A percentile compares a stretch with the other conserved stretches of the same genome.
These are phyloP conservation scores for Notarius quadriscutis DNA, from an alignment of 2,113 vertebrate genomes.

Conservation along the genomic window DNA sequence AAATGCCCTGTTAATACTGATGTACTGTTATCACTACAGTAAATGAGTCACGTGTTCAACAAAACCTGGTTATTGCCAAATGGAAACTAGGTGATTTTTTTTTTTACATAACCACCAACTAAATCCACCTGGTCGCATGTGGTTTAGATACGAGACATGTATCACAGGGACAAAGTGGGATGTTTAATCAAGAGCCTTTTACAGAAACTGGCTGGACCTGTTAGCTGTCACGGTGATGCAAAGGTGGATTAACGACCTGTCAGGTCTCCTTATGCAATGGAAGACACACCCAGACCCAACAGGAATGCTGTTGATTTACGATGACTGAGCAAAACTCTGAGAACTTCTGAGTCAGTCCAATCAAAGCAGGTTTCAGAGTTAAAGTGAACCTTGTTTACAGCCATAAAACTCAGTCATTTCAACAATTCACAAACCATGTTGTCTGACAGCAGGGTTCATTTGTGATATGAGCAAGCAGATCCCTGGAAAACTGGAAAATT, in stretches of 20 bases:
- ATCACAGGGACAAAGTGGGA: slow-evolving; percentile 18
- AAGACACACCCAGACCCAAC: slow-evolving; percentile 37
- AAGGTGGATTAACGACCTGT: slow-evolving; percentile 39
- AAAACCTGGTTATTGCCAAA: neutral
- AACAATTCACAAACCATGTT: neutral
- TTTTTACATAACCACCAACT: neutral
- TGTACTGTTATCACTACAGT: neutral
- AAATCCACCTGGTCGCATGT: neutral
- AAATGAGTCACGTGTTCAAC: neutral
- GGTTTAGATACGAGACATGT: neutral
- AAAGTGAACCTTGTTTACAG: neutral
- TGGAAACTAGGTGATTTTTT: slow-evolving; percentile 13
- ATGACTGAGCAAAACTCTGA: neutral
- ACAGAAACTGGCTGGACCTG: slow-evolving; percentile 49
- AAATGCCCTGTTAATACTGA: neutral
- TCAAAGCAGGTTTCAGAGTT: neutral
- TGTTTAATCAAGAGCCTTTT: slow-evolving; percentile 31
- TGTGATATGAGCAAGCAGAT: neutral
- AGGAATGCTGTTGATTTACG: slow-evolving; percentile 16
- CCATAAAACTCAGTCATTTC: neutral
- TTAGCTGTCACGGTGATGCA: slow-evolving; percentile 40
- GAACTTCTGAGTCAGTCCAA: neutral
- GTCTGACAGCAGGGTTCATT: neutral
- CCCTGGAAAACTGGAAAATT: neutral
- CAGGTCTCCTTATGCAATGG: slow-evolving; percentile 27